Evolutionary conservation across 1,140 invertebrate genomes (phyloP).

Genomic region (Leptinotarsa lineolata): DNA sequence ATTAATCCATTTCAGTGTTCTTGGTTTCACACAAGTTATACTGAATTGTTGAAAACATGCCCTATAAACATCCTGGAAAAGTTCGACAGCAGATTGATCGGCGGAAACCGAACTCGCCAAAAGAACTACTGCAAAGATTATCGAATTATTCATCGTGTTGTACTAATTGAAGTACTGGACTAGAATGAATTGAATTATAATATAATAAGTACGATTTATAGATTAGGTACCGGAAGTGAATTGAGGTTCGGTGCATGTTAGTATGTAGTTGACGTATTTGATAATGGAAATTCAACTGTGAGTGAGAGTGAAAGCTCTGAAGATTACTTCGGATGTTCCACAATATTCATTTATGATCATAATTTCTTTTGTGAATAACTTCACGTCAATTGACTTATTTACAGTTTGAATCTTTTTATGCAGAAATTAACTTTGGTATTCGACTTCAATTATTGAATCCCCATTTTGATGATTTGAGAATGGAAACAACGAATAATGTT

Average conservation of each 20-base stretch:
- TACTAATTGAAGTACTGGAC: constrained; percentile 19
- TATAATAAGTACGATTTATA: constrained; percentile 20
- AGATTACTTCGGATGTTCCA: no score
- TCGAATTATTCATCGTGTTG: constrained; percentile 20
- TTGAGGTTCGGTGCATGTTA: constrained; percentile 14
- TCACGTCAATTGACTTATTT: no score
- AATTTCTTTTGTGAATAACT: no score
- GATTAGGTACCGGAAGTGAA: constrained; percentile 17
- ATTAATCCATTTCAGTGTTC: constrained; percentile 74
- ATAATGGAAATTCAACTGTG: not conserved
- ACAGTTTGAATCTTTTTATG: no score
- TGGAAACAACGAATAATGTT: no score
- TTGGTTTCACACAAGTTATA: constrained; percentile 73
- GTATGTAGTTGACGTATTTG: constrained; percentile 14
- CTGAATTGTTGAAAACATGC: constrained; percentile 68
- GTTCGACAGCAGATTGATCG: constrained; percentile 60
- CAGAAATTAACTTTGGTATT: no score
- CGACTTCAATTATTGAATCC: no score
- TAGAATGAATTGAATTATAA: constrained; percentile 7
- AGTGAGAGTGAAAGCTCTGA: not conserved
- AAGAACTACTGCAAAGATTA: not conserved
- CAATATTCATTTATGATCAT: no score
- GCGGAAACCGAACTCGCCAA: constrained; percentile 19
- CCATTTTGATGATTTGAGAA: no score
- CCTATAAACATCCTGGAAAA: constrained; percentile 66